Evolutionary conservation across 2,797 vertebrate genomes (phyloP).

Genomic region (Chelon auratus): DNA sequence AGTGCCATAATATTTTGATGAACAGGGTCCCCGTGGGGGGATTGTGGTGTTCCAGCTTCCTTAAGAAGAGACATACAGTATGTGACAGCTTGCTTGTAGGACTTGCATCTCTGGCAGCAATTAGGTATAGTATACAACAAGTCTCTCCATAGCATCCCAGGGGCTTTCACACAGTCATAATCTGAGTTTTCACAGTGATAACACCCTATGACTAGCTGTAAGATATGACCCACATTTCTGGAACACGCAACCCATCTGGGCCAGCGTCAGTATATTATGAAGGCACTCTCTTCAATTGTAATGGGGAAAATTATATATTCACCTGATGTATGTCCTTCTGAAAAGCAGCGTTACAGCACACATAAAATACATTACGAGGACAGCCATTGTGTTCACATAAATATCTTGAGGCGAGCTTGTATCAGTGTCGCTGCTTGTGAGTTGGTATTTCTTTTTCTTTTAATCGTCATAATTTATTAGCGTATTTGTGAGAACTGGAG

Average conservation of each 20-base stretch:
- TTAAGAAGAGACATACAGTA: conserved; percentile 3
- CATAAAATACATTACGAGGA: not conserved
- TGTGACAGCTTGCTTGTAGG: conserved; percentile 14
- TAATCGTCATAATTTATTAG: not conserved
- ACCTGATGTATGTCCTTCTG: conserved; percentile 14
- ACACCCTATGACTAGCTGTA: conserved; percentile 34
- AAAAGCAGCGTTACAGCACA: not conserved
- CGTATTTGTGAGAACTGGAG: not conserved
- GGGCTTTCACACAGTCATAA: conserved; percentile 39
- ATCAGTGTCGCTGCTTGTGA: not conserved
- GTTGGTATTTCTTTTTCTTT: not conserved
- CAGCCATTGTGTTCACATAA: not conserved
- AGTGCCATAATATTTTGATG: not conserved
- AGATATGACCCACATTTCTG: conserved; percentile 48
- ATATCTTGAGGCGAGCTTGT: not conserved
- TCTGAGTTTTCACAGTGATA: conserved; percentile 27
- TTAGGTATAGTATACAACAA: conserved; percentile 5
- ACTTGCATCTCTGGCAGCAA: conserved; percentile 15
- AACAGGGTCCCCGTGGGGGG: not conserved
- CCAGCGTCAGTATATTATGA: conserved; percentile 15
- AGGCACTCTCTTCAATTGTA: conserved; percentile 16
- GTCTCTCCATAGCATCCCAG: conserved; percentile 27
- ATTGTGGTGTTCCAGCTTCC: conserved; percentile 5
- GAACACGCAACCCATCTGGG: not conserved
- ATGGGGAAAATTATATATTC: conserved; percentile 6